Base-by-base conservation (phyloP, 2,113 vertebrate species). In the Octodon degus region DNA sequence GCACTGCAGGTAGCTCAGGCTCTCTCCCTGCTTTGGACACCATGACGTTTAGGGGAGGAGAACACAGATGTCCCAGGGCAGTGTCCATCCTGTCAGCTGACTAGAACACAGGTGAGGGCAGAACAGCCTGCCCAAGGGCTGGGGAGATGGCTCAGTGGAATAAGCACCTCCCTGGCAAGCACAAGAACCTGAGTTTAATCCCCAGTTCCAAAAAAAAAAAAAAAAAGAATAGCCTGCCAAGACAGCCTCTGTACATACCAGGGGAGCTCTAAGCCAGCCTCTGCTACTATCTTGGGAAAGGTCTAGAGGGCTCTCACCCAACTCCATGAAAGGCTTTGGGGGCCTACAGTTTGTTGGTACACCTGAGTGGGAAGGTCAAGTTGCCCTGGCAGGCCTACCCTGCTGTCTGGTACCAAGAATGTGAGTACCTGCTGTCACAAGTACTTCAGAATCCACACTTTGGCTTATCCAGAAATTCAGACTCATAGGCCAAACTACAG, bases 401-500 rank as follows among this genome's bases (percentile, higher is more conserved):
- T 3, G 2, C 76, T 53, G 47, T 79, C 70, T 82, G 22, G 58
- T 65, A 93, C 84, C 53, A 30, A 89, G 67, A 70, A 17, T 82
- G 16, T 84, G 72, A 89, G 87, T 91, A 84, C 16, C 32, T 58
- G 40, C 12, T 25, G 24, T 30, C 67, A 94, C 40, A 92, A 70
- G 50, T 34, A 62, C 30, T 34, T 63, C 37, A 50, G 58, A 89
- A 86, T n/a, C 22, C 83, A 91, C 70, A 53, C 20, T 90, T 81
- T 90, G 55, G 68, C 83, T 70, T 88, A 32, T 80, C n/a, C 86
- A 77, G 67, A 90, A 82, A 43, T 53, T 83, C 30, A 65, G 89
- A 43, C 19, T 77, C 53, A 72, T 8, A 93, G 47, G 37, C 43
- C 11, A 90, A 90, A 47, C 70, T 84, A 77, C n/a, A 94, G 60